Evolutionary conservation across 2,888 invertebrate species (phyloP).

Genomic region (Drosophila mettleri): DNA sequence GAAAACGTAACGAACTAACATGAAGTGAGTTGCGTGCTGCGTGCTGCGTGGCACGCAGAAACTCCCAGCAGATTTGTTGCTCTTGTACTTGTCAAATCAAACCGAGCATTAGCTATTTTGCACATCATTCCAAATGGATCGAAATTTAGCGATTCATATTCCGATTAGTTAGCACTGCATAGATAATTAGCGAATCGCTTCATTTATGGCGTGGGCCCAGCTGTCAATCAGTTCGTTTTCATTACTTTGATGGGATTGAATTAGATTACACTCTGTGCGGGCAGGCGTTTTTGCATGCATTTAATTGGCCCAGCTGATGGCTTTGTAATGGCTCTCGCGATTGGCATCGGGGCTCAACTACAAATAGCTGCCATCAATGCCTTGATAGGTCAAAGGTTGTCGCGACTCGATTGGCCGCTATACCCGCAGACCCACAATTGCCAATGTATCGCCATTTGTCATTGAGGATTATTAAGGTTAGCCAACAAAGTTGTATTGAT

Average conservation of each 20-base stretch:
- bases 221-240: conserved; percentile 30
- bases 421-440: conserved; percentile 25
- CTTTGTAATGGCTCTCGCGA: conserved; percentile 63
- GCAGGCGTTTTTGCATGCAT: conserved; percentile 47
- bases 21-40: conserved; percentile 30
- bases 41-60: conserved; percentile 14
- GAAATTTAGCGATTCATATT: conserved; percentile 32
- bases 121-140: conserved; percentile 37
- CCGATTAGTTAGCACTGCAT: conserved; percentile 40
- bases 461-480: conserved; percentile 65
- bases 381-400: conserved; percentile 53
- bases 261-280: conserved; percentile 38
- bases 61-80: conserved; percentile 21
- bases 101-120: conserved; percentile 34
- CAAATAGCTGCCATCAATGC: conserved; percentile 25
- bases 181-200: conserved; percentile 51
- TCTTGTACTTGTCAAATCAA: conserved; percentile 55
- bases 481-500: conserved; percentile 54
- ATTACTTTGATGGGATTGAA: conserved; percentile 48
- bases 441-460: conserved; percentile 67
- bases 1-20: not conserved
- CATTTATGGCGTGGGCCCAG: conserved; percentile 32
- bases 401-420: conserved; percentile 14
- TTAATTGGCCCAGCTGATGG: conserved; percentile 70
- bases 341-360: conserved; percentile 37